Percentiles rank a stretch among this genome's conserved stretches.
phyloP scores from a whole-genome alignment of 2,888 invertebrate species.

The Spicauda simplicius region DNA sequence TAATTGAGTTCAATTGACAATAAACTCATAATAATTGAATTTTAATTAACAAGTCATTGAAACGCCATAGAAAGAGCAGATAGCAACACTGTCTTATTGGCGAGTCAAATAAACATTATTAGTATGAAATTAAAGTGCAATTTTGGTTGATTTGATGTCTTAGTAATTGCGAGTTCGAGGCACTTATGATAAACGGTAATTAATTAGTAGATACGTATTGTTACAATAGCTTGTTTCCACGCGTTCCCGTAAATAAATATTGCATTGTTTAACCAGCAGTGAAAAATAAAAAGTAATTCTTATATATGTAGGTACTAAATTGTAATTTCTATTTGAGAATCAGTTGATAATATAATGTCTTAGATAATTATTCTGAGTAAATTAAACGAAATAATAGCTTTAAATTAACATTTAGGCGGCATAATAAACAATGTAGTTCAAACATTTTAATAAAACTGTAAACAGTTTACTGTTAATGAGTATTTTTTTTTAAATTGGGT shows the following conservation, averaged over 20 bases:
- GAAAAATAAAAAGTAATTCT: not conserved
- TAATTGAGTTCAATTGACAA: constrained; percentile 10
- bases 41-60: constrained; percentile 18
- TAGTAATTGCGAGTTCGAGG: constrained; percentile 2
- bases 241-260: constrained; percentile 14
- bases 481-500: no score
- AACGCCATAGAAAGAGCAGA: not conserved
- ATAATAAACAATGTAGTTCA: no score
- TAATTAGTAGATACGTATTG: constrained; percentile 9
- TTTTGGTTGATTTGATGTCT: not conserved
- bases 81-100: not conserved
- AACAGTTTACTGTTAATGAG: no score
- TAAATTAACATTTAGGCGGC: no score
- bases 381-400: no score
- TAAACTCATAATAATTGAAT: constrained; percentile 12
- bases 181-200: constrained; percentile 9
- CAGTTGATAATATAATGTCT: no score
- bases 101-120: not conserved
- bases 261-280: constrained; percentile 9
- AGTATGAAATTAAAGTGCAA: not conserved
- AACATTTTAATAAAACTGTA: no score
- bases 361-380: no score
- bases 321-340: not conserved
- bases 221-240: constrained; percentile 11
- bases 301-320: not conserved